Percentiles rank a stretch among this genome's conserved stretches.
Conservation (phyloP, 2,888 invertebrate genomes). For the Neocrepidodera transversa region DNA sequence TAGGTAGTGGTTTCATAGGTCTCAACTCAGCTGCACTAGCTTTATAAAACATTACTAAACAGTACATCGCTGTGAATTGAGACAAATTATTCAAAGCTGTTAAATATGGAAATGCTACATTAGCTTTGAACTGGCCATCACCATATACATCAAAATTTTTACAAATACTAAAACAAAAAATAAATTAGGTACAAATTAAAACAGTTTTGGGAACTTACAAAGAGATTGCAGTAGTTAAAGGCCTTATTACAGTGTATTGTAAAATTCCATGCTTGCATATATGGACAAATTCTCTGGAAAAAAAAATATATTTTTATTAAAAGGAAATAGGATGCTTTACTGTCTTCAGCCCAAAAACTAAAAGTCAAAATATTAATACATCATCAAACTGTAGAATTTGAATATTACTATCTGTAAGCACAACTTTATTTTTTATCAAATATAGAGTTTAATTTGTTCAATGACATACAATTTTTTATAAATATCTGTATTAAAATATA, state of each 20-base stretch:
- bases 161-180: conserved; percentile 70
- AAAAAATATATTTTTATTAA: too few relatives aligned
- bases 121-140: conserved; percentile 87
- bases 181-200: neutral
- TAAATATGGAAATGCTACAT: conserved; percentile 89
- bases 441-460: too few relatives aligned
- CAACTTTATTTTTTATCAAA: too few relatives aligned
- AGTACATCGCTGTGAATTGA: conserved; percentile 96
- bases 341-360: too few relatives aligned
- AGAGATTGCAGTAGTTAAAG: conserved; percentile 87
- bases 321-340: too few relatives aligned
- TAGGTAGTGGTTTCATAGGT: conserved; percentile 93
- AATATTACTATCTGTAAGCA: too few relatives aligned
- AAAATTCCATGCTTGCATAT: conserved; percentile 96
- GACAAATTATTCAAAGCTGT: conserved; percentile 88
- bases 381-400: too few relatives aligned
- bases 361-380: too few relatives aligned
- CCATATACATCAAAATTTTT: conserved; percentile 85
- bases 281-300: conserved; percentile 84
- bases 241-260: conserved; percentile 92
- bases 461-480: too few relatives aligned
- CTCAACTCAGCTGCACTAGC: conserved; percentile 85
- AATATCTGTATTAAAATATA: too few relatives aligned
- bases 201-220: conserved; percentile 70
- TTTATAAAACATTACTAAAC: conserved; percentile 90